Evolutionary conservation across 2,888 invertebrate genomes (phyloP).

Genomic region (Vesta saturnalis): DNA sequence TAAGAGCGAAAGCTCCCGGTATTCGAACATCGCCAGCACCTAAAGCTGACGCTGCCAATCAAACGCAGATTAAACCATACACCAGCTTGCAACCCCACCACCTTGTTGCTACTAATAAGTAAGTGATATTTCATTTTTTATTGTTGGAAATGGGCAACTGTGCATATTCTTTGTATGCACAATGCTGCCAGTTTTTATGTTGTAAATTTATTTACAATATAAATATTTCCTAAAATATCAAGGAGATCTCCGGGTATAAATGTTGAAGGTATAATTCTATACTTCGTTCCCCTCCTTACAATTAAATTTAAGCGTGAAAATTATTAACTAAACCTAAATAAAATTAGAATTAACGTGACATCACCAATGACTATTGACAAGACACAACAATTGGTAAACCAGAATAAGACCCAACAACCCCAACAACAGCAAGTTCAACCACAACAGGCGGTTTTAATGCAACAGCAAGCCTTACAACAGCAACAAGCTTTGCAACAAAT

Average conservation of each 20-base stretch:
- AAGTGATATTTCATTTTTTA: conserved; percentile 45
- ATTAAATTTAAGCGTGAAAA: background rate
- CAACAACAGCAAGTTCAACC: conserved; percentile 57
- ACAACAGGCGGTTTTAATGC: conserved; percentile 52
- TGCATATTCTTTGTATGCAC: conserved; percentile 16
- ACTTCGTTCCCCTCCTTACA: conserved; percentile 50
- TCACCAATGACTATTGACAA: conserved; percentile 68
- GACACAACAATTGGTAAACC: conserved; percentile 64
- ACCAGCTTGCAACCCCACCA: conserved; percentile 62
- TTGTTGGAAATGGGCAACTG: conserved; percentile 21
- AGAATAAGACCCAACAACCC: conserved; percentile 63
- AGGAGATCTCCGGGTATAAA: conserved; percentile 45
- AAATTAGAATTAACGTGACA: conserved; percentile 50
- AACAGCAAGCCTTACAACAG: conserved; percentile 52
- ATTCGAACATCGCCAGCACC: conserved; percentile 77
- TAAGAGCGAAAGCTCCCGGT: conserved; percentile 74
- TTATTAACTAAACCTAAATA: conserved; percentile 9
- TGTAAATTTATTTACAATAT: too few species aligned
- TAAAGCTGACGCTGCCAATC: conserved; percentile 79
- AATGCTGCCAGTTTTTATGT: conserved; percentile 18
- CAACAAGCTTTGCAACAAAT: conserved; percentile 53
- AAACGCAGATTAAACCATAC: conserved; percentile 70
- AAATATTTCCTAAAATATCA: conserved; percentile 41
- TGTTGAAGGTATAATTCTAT: conserved; percentile 32
- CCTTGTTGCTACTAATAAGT: conserved; percentile 67